A percentile compares a stretch with the other conserved stretches of the same genome.
These are phyloP conservation scores for Conchocele bisecta DNA, from an alignment of 2,888 invertebrate species.

Conservation along the genomic window DNA sequence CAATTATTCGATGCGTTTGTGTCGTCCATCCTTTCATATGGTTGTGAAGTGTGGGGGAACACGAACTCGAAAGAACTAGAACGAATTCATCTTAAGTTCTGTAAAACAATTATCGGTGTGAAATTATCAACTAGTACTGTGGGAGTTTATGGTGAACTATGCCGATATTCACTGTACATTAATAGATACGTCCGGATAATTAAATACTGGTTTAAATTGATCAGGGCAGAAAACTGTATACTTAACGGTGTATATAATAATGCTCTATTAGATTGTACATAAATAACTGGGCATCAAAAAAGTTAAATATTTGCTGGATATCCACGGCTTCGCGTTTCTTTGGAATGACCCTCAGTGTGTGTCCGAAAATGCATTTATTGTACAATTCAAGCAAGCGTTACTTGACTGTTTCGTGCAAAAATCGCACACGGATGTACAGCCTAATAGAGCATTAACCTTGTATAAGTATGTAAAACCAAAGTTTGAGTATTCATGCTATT, in stretches of 20 bases:
- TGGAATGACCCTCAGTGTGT: too few species aligned
- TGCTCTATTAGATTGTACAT: neutral
- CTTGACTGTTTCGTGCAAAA: too few species aligned
- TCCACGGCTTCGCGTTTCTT: too few species aligned
- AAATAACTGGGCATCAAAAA: too few species aligned
- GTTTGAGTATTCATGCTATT: too few species aligned
- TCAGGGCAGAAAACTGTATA: conserved; percentile 3
- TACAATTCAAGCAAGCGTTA: too few species aligned
- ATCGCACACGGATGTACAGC: too few species aligned
- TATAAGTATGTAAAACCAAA: too few species aligned
- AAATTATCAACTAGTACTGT: conserved; percentile 10
- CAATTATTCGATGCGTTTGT: conserved; percentile 34
- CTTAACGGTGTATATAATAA: neutral
- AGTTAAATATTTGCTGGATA: too few species aligned
- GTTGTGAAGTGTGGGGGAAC: conserved; percentile 8
- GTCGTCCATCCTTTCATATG: conserved; percentile 8
- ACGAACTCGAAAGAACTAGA: conserved; percentile 12
- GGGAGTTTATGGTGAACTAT: conserved; percentile 21
- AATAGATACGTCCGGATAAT: conserved; percentile 12
- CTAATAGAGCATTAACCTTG: too few species aligned
- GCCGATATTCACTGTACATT: conserved; percentile 16
- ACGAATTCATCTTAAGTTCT: conserved; percentile 18
- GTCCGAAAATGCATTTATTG: too few species aligned
- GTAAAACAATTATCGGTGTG: conserved; percentile 16
- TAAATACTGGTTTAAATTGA: conserved; percentile 8